Evolutionary conservation across 2,888 invertebrate species (phyloP).

Genomic region (Chaetoderma sp.): DNA sequence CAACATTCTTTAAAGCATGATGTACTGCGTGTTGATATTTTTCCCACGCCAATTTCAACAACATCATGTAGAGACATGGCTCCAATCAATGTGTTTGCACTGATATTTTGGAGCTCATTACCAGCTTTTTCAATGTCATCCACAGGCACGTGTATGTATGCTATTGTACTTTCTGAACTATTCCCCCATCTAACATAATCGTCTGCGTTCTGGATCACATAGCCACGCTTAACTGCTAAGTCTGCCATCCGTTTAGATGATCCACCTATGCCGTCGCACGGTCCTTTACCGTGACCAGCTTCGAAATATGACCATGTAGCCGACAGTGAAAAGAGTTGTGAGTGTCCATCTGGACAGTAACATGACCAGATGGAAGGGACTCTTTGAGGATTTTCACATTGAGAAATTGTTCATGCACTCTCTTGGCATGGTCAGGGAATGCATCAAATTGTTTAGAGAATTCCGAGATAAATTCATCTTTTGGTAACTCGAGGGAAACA

Average conservation of each 20-base stretch:
- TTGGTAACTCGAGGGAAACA: neutral
- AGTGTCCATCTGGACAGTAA: slow-evolving; percentile 36
- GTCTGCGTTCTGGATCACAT: slow-evolving; percentile 11
- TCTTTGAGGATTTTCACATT: slow-evolving; percentile 23
- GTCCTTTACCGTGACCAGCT: slow-evolving; percentile 25
- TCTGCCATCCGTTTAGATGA: slow-evolving; percentile 17
- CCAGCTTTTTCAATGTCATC: no score
- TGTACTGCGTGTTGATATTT: no score
- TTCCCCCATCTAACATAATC: no score
- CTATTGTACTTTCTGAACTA: no score
- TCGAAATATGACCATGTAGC: slow-evolving; percentile 25
- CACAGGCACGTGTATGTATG: no score
- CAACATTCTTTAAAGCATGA: no score
- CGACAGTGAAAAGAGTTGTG: neutral
- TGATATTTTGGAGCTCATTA: no score
- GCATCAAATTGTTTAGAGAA: slow-evolving; percentile 6
- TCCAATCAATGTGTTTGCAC: no score
- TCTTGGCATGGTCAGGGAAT: slow-evolving; percentile 18
- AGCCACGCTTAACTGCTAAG: slow-evolving; percentile 2
- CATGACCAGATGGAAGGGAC: slow-evolving; percentile 15
- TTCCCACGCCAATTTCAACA: no score
- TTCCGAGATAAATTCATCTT: neutral
- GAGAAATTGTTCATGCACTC: slow-evolving; percentile 19
- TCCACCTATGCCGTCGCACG: slow-evolving; percentile 31
- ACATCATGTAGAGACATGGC: no score